Evolutionary conservation across 2,888 invertebrate species (phyloP).

Genomic region (Syrista parreyssii): DNA sequence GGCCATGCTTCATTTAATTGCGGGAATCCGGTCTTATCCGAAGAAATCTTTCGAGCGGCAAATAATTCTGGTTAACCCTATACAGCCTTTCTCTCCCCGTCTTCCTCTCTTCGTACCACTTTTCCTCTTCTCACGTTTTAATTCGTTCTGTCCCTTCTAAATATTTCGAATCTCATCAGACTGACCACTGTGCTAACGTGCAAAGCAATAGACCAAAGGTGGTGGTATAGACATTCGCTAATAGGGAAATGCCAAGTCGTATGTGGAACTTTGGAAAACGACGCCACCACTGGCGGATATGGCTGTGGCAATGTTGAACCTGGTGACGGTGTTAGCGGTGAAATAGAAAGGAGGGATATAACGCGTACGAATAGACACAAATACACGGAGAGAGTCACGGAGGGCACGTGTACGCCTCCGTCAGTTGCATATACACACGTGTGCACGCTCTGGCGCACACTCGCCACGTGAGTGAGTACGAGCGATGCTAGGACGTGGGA

Average conservation of each 20-base stretch:
- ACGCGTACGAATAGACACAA: not conserved
- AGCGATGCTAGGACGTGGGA: constrained; percentile 22
- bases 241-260: not conserved
- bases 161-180: not conserved
- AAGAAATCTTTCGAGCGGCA: constrained; percentile 33
- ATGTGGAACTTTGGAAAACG: not conserved
- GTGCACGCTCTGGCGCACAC: not conserved
- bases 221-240: not conserved
- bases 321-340: constrained; percentile 22
- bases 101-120: not conserved
- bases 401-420: constrained; percentile 9
- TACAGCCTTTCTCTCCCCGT: not conserved
- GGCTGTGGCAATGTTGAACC: not conserved
- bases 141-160: not conserved
- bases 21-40: constrained; percentile 50
- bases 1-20: constrained; percentile 61
- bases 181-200: not conserved
- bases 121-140: not conserved
- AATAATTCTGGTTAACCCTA: constrained; percentile 17
- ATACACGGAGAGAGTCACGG: not conserved
- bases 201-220: not conserved
- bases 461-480: constrained; percentile 18
- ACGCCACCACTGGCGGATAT: not conserved
- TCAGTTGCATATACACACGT: constrained; percentile 7
- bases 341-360: constrained; percentile 11